These are phyloP conservation scores for Chaetura pelagica DNA, from an alignment of 2,113 vertebrate genomes.

Conservation along the genomic window DNA sequence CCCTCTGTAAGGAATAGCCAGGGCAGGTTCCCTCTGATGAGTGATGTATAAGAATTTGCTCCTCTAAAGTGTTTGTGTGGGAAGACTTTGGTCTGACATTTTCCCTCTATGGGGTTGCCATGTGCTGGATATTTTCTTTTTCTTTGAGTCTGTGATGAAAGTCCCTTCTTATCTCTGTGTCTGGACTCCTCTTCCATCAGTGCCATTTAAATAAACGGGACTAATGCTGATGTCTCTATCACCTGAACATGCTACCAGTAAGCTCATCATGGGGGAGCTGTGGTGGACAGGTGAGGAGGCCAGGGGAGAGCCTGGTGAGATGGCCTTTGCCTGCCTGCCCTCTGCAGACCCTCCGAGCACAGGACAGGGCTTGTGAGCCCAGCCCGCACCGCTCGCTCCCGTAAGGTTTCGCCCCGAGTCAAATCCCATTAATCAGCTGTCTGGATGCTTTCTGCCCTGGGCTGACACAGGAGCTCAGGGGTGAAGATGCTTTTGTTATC, in stretches of 20 bases:
- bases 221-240: background rate
- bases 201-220: background rate
- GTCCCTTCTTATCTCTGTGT: background rate
- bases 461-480: background rate
- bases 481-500: background rate
- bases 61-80: background rate
- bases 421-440: background rate
- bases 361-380: accelerated
- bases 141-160: background rate
- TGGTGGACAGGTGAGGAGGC: background rate
- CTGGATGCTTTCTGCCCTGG: background rate
- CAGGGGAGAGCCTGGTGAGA: background rate
- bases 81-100: background rate
- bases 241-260: background rate
- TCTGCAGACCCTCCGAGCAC: background rate
- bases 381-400: accelerated
- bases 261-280: background rate
- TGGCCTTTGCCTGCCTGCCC: background rate
- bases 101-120: background rate
- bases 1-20: background rate
- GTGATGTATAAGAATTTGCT: background rate
- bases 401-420: background rate
- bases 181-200: background rate
- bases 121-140: background rate
- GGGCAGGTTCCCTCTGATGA: background rate